Percentiles rank a stretch among this genome's conserved stretches.
These are phyloP conservation scores for Bembecia ichneumoniformis DNA, from an alignment of 2,888 invertebrate species.

Conservation along the genomic window DNA sequence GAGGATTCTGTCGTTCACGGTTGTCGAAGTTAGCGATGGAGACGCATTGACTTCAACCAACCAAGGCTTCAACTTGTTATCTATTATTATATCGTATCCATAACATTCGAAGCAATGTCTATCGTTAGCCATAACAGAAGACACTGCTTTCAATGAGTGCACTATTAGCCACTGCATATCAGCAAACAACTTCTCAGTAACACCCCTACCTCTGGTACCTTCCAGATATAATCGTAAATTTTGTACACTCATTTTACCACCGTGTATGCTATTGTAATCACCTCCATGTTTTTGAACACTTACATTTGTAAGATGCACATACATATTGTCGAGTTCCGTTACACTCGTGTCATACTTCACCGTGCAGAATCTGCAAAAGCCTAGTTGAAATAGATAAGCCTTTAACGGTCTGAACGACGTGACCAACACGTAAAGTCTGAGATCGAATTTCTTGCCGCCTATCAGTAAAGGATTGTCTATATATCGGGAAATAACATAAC, in stretches of 20 bases:
- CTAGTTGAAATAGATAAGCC: conserved; percentile 91
- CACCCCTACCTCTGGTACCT: conserved; percentile 89
- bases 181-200: conserved; percentile 90
- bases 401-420: conserved; percentile 94
- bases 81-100: conserved; percentile 96
- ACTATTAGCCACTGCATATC: conserved; percentile 92
- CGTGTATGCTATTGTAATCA: conserved; percentile 94
- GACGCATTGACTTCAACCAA: conserved; percentile 96
- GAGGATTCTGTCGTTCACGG: conserved; percentile 92
- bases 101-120: conserved; percentile 95
- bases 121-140: conserved; percentile 94
- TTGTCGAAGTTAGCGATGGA: conserved; percentile 94
- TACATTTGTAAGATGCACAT: conserved; percentile 95
- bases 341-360: conserved; percentile 94
- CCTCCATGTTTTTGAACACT: conserved; percentile 98
- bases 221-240: conserved; percentile 92
- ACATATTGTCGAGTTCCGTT: conserved; percentile 91
- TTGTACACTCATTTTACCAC: conserved; percentile 94
- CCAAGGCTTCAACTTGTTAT: conserved; percentile 95
- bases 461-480: conserved; percentile 95
- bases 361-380: conserved; percentile 96
- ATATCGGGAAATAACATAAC: conserved; percentile 97
- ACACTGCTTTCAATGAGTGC: conserved; percentile 93
- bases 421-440: conserved; percentile 91
- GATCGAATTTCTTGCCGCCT: conserved; percentile 96